Base-by-base conservation (phyloP, 2,888 invertebrate genomes). In the Clanis bilineata region DNA sequence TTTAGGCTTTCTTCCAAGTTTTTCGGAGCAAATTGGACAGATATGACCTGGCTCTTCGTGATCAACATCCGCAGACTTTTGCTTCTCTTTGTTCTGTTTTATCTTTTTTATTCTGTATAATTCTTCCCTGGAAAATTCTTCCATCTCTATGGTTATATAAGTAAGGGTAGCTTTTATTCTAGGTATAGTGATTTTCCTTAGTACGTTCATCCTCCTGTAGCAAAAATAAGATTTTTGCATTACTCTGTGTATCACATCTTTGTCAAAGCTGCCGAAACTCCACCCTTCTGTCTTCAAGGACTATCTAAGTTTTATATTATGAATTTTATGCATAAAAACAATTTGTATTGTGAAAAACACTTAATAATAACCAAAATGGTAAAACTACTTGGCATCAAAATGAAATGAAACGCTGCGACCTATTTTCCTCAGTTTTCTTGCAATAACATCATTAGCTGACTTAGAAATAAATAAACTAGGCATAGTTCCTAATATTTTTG, bases 91-190 rank as follows among this genome's bases (percentile, higher is more conserved):
- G 51, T 63, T 68, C 1, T 65, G 66, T 65, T 73, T 73, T 1
- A 74, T 61, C 58, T 71, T 78, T 61, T 80, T 81, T 3, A 81
- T 70, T 65, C 79, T 73, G 44, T 66, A 72, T 47, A 76, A 68
- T 58, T 82, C 82, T 63, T 85, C 81, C 64, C 81, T 70, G 1
- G 67, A 76, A 18, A 72, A 57, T 57, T 83, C 82, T 67, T 85
- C 80, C 9, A 84, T 58, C 62, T 79, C 80, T 12, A 64, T 43
- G 3, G 69, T 0, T 32, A 83, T 79, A 56, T 80, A 81, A 1
- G 44, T 32, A n/a, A 79, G 71, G 0, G 78, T 79, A 0, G 58
- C 58, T 54, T 69, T 63, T 4, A 74, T 74, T 65, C 71, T 74
- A 47, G 82, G 83, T 63, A 82, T 68, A 2, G 82, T 66, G 1